A percentile compares a stretch with the other conserved stretches of the same genome.
These are phyloP conservation scores for Hypanus sabinus DNA, from an alignment of 2,113 vertebrate species.

Conservation along the genomic window DNA sequence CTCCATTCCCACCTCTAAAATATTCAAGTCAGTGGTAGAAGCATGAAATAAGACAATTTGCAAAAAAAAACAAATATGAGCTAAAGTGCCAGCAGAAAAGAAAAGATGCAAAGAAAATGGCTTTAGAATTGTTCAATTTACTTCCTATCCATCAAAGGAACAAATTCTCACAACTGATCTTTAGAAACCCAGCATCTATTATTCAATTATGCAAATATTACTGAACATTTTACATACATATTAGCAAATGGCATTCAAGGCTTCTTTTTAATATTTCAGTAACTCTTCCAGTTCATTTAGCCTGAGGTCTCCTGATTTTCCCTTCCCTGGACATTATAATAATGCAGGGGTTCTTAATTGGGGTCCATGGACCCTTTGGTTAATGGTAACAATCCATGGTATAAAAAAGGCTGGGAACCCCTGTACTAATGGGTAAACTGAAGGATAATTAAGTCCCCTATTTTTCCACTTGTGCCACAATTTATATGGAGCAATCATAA, in stretches of 20 bases:
- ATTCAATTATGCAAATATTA: neutral
- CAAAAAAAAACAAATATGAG: neutral
- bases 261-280: neutral
- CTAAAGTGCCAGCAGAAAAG: neutral
- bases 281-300: neutral
- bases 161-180: neutral
- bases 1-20: too few relatives aligned
- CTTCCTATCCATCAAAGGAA: neutral
- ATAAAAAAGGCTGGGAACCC: too few relatives aligned
- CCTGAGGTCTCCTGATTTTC: neutral
- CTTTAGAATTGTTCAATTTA: neutral
- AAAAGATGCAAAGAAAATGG: neutral
- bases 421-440: neutral
- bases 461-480: neutral
- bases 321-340: neutral
- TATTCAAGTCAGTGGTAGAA: neutral
- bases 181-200: neutral
- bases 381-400: too few relatives aligned
- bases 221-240: neutral
- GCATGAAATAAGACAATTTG: neutral
- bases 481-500: neutral
- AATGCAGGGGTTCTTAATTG: too few relatives aligned
- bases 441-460: neutral
- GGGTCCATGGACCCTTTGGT: too few relatives aligned
- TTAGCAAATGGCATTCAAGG: constrained; percentile 2